These are phyloP conservation scores for Acanthopleura granulata DNA, from an alignment of 2,888 invertebrate genomes.

Conservation along the genomic window DNA sequence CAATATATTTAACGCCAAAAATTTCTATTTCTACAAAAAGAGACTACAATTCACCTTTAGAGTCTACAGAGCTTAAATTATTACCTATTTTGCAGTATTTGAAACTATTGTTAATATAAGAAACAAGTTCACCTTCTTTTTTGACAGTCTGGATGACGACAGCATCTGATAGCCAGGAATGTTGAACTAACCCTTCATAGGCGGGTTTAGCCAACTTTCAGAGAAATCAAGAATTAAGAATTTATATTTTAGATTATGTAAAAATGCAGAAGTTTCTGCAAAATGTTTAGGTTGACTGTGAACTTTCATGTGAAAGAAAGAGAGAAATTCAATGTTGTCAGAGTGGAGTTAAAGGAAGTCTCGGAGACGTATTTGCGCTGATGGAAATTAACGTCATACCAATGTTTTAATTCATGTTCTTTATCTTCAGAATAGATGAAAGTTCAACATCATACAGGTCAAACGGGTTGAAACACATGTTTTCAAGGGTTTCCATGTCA, in stretches of 20 bases:
- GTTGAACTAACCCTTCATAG: too few relatives aligned
- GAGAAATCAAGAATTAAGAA: not conserved
- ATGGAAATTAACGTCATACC: not conserved
- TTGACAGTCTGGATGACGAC: not conserved
- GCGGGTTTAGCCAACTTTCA: not conserved
- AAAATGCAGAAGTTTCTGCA: not conserved
- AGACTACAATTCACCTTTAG: not conserved
- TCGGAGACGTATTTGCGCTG: not conserved
- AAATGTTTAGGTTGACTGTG: not conserved
- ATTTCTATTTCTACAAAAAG: not conserved
- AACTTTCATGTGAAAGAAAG: not conserved
- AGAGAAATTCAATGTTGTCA: not conserved
- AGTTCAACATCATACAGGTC: not conserved
- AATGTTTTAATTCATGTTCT: too few relatives aligned
- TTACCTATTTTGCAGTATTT: not conserved
- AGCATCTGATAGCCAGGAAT: too few relatives aligned
- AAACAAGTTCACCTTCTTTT: not conserved
- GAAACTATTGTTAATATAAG: not conserved
- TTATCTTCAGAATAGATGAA: too few relatives aligned
- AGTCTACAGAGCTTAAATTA: not conserved
- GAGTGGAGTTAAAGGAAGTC: not conserved
- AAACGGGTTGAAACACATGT: not conserved
- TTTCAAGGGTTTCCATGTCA: constrained; percentile 1
- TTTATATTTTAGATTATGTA: not conserved
- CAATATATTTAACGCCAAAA: not conserved